Base-by-base conservation (phyloP, 2,797 vertebrate species). In the Furcifer pardalis region DNA sequence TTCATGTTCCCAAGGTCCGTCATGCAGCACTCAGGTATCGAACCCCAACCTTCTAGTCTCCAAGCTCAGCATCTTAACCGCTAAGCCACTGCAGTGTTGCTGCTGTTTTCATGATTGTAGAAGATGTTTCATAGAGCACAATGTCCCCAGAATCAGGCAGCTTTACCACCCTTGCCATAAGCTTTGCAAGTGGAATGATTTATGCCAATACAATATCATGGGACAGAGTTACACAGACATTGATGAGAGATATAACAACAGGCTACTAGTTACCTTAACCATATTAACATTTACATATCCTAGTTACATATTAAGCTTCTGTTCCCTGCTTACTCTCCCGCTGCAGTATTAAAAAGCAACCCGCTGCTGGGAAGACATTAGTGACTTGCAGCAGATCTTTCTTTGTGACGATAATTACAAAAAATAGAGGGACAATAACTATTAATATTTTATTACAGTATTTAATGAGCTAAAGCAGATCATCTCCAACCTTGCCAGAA, bases 401-500 rank as follows among this genome's bases (percentile, higher is more conserved):
- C 93, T 95, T 92, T 92, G 91, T 90, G 92, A 93, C 90, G 93
- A 95, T 95, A 95, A 95, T 95, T 95, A 95, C 95, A 95, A 95
- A 95, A 95, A 95, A 94, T 95, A 95, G 94, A 94, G 93, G 92
- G 93, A 95, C 94, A 95, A 95, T 95, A 95, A 95, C 95, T 94
- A 95, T 95, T 95, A 95, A 95, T 94, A 95, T 95, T 95, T 95
- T 95, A 95, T 94, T 93, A 93, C 94, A 85, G 92, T 91, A 92
- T 94, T 95, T 95, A 95, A 95, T 95, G 94, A 95, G 94, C 94
- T 95, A 93, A 94, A 94, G 93, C 94, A 94, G 93, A 91, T 94
- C 90, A 93, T 92, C 94, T 92, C 87, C 91, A 88, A 93, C 92
- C 94, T 91, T 89, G 89, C 90, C 90, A 91, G 92, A 95, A 95